A percentile compares a stretch with the other conserved stretches of the same genome.
phyloP scores from a whole-genome alignment of 2,113 vertebrate genomes.

The Pogona vitticeps region DNA sequence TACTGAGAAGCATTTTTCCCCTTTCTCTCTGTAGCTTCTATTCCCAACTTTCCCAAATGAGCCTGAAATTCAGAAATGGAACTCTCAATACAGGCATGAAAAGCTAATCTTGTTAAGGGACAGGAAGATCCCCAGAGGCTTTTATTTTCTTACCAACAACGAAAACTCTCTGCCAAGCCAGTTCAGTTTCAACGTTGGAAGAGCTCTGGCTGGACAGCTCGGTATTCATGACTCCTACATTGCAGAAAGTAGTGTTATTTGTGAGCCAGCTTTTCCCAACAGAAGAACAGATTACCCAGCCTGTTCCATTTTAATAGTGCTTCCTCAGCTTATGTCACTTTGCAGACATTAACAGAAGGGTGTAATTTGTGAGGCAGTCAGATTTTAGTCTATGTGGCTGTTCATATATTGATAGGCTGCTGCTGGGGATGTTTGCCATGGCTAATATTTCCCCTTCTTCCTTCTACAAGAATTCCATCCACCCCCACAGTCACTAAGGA shows the following conservation, averaged over 20 bases:
- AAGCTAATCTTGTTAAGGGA: background rate
- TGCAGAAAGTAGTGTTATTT: background rate
- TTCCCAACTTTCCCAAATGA: background rate
- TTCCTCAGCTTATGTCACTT: background rate
- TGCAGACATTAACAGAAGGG: background rate
- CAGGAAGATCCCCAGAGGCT: slow-evolving; percentile 16
- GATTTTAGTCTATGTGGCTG: background rate
- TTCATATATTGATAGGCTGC: background rate
- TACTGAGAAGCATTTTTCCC: background rate
- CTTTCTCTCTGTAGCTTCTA: background rate
- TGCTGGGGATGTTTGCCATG: too few relatives aligned
- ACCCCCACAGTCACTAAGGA: too few relatives aligned
- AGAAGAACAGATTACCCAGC: background rate
- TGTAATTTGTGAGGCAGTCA: background rate
- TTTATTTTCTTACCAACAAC: slow-evolving; percentile 23
- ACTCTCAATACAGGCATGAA: background rate
- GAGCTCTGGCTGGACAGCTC: background rate
- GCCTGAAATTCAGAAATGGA: background rate
- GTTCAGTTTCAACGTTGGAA: slow-evolving; percentile 12
- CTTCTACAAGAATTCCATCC: background rate
- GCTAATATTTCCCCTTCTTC: background rate
- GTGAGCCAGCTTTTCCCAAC: background rate
- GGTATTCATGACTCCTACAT: slow-evolving; percentile 10
- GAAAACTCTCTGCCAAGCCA: too few relatives aligned
- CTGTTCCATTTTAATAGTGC: background rate